Conservation (phyloP, 2,113 vertebrate species). For the Istiophorus platypterus region DNA sequence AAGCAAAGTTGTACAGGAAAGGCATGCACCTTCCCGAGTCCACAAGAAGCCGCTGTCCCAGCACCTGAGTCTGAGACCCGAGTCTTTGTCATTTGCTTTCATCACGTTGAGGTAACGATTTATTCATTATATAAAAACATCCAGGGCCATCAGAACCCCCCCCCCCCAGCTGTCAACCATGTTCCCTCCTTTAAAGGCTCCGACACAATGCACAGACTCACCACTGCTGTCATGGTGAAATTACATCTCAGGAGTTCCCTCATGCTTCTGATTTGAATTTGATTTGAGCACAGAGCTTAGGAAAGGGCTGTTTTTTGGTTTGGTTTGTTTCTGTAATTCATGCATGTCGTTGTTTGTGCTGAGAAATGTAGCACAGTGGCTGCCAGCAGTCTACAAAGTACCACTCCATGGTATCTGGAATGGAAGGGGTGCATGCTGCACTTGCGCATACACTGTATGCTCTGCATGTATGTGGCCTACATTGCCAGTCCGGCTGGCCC, state of each 20-base stretch:
- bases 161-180: background rate
- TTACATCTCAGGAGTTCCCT: background rate
- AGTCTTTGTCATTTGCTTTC: conserved; percentile 24
- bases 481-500: conserved; percentile 69
- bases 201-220: conserved; percentile 9
- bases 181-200: conserved; percentile 9
- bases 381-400: background rate
- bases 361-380: background rate
- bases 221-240: conserved; percentile 7
- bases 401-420: conserved; percentile 24
- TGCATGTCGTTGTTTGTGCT: conserved; percentile 43
- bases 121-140: conserved; percentile 9
- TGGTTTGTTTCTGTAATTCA: background rate
- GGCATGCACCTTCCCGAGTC: background rate
- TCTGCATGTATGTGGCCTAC: conserved; percentile 74
- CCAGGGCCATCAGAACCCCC: background rate
- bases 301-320: background rate
- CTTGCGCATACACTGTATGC: conserved; percentile 58
- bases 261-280: background rate
- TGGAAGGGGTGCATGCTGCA: conserved; percentile 69
- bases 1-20: background rate
- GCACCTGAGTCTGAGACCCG: background rate
- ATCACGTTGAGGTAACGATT: conserved; percentile 35
- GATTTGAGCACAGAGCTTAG: background rate
- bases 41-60: background rate